These are phyloP conservation scores for Aphaenogaster rudis DNA, from an alignment of 1,140 invertebrate genomes.

Conservation along the genomic window DNA sequence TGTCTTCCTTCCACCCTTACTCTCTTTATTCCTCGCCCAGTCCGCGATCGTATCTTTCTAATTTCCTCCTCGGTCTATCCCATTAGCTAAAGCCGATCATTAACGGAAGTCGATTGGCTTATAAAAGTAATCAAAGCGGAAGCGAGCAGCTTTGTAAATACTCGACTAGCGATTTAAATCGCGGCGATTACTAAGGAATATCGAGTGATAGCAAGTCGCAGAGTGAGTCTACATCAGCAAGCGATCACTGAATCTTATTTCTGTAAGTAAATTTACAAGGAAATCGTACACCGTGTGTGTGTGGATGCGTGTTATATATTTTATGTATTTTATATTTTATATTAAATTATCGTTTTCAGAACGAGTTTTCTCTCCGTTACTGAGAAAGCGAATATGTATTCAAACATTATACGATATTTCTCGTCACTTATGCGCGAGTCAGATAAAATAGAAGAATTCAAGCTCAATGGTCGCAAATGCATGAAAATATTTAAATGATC, in stretches of 20 bases:
- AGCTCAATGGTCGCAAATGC: constrained; percentile 5
- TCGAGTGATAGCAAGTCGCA: not conserved
- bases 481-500: constrained; percentile 38
- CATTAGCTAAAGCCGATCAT: constrained; percentile 67
- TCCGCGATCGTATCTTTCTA: constrained; percentile 70
- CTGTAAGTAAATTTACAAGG: not conserved
- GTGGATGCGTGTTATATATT: not conserved
- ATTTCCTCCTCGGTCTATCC: constrained; percentile 63
- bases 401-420: not conserved
- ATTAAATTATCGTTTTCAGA: not conserved
- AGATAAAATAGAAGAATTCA: not conserved
- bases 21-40: not conserved
- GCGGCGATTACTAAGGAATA: not conserved
- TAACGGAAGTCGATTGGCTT: constrained; percentile 64
- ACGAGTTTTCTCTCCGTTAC: not conserved
- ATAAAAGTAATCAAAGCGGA: constrained; percentile 54
- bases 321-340: not conserved
- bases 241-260: not conserved
- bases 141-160: constrained; percentile 56
- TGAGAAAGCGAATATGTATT: constrained; percentile 3
- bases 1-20: not conserved
- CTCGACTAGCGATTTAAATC: not conserved
- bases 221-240: not conserved
- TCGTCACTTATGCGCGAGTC: not conserved
- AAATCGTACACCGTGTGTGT: too few relatives aligned